Evolutionary conservation across 2,888 invertebrate species (phyloP), one percentile per base, ranked within the genome.

Genomic region (Agriopis marginaria): DNA sequence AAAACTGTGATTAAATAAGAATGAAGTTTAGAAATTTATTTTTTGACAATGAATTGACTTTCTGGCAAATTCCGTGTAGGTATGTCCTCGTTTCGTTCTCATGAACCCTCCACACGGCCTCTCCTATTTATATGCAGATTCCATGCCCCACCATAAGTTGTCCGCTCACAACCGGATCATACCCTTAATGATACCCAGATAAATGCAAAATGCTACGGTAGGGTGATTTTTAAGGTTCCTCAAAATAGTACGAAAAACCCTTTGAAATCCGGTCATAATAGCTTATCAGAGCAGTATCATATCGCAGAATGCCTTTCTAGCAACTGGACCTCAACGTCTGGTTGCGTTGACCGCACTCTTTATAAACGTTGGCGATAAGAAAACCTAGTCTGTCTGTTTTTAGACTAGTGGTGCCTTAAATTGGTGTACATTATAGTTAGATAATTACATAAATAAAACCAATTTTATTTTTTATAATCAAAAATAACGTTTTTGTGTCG

Each of bases 81-180:
- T 42, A 12, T 10, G 55, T 42, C 54, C 54, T 44, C 44, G 42
- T 44, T 50, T 47, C 54, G 40, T 55, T 45, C 55, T 32, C 45
- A 76, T 80, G 81, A 87, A 85, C 89, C 88, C 85, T 83, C 79
- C 79, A 78, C 75, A 0, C 9, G 76, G 11, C 39, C 44, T 32
- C 89, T 87, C 83, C 93, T 91, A 94, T 94, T 93, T 93, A 93
- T 92, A 94, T 94, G 93, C 92, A 93, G 92, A 94, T 93, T 92
- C 89, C 87, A 88, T 83, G 84, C 83, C 89, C 89, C 85, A 89
- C 91, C 93, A 92, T 93, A 94, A 93, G 93, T 93, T 93, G 92
- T 89, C 89, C 90, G 88, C 86, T 89, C 87, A 84, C 82, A 82
- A 88, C 88, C 87, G 92, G 91, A 92, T 93, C 92, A 93, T 89